Conservation (phyloP, 2,888 invertebrate species). For the Linnaemya vulpina region DNA sequence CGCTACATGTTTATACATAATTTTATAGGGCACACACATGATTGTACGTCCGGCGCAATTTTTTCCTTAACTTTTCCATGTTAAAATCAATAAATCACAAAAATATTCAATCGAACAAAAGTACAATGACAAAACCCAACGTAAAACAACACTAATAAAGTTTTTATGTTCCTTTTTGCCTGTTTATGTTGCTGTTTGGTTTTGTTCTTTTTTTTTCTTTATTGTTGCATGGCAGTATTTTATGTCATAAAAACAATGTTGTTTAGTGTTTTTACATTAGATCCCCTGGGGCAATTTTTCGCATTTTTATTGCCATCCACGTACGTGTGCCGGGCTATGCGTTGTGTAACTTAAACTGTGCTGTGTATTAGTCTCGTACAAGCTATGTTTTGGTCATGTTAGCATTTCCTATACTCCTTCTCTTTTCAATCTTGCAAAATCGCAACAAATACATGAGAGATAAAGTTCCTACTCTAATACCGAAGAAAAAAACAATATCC, state of each 20-base stretch:
- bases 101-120: slow-evolving; percentile 54
- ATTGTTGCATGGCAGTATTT: slow-evolving; percentile 62
- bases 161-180: slow-evolving; percentile 34
- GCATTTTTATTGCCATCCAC: slow-evolving; percentile 48
- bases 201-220: slow-evolving; percentile 1
- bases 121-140: background rate
- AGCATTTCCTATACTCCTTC: slow-evolving; percentile 60
- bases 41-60: slow-evolving; percentile 1
- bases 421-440: slow-evolving; percentile 14
- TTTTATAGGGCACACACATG: background rate
- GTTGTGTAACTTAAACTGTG: slow-evolving; percentile 6
- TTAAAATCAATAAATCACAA: slow-evolving; percentile 64
- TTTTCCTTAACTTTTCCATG: slow-evolving; percentile 24
- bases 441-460: slow-evolving; percentile 7
- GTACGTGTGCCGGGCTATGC: background rate
- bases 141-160: slow-evolving; percentile 54
- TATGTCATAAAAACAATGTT: slow-evolving; percentile 66
- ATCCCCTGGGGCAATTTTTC: slow-evolving; percentile 66
- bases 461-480: slow-evolving; percentile 40
- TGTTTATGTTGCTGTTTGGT: background rate
- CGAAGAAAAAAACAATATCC: slow-evolving; percentile 57
- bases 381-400: slow-evolving; percentile 65
- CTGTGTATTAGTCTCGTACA: slow-evolving; percentile 30
- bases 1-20: background rate
- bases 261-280: slow-evolving; percentile 68